Base-by-base conservation (phyloP, 2,113 vertebrate genomes). In the Chamaea fasciata region DNA sequence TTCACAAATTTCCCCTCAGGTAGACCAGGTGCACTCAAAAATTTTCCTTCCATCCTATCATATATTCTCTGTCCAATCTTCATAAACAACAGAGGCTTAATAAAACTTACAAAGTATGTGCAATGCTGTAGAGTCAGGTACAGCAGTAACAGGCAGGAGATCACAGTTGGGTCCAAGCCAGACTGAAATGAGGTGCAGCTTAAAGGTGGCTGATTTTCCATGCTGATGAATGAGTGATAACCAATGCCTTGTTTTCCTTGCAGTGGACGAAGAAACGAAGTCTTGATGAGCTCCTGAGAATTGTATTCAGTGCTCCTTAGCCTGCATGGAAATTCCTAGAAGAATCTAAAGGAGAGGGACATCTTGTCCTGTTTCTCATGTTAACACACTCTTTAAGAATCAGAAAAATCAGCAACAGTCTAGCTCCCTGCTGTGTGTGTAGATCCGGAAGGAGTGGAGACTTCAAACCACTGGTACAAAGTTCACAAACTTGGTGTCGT, bases 221-320 rank as follows among this genome's bases (percentile, higher is more conserved):
- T 63, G 35, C 30, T 81, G 83, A 65, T 86, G 90, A 71, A 60
- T 33, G 69, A 89, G 44, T 52, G 90, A 83, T 90, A 95, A 93
- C 80, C 47, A 89, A 57, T 75, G 70, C 62, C 75, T 87, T 90
- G 30, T 96, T 94, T 94, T 95, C 75, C 75, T 89, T 94, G 93
- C 90, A 88, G 71, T 57, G 39, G 50, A 56, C 0, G 42, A 81
- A 81, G 67, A 37, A 83, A 93, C 85, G 83, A 89, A 92, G 80
- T 84, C 60, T 64, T 52, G 22, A 41, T 80, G 70, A 68, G 42
- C 47, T 89, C 68, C 65, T 75, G 67, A 84, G 56, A 89, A 64
- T 2, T 93, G 37, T 57, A 28, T 95, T 89, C 64, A 71, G n/a
- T 80, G 30, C 41, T 94, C 31, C 68, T 90, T 82, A 77, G 85